A percentile compares a stretch with the other conserved stretches of the same genome.
Conservation (phyloP, 2,888 invertebrate species). For the Ormyrus pomaceus region DNA sequence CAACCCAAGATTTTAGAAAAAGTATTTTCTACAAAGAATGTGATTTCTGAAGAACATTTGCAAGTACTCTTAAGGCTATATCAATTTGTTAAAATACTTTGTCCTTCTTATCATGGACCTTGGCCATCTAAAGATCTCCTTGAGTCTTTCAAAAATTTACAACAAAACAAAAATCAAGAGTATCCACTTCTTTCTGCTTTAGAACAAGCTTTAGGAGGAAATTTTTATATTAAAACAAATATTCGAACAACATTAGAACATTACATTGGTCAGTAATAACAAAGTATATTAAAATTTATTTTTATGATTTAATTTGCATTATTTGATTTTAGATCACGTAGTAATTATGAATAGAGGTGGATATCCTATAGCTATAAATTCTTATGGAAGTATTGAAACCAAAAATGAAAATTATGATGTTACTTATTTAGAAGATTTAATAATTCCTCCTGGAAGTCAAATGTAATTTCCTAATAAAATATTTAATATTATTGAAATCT, state of each 20-base stretch:
- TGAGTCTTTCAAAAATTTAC: conserved; percentile 71
- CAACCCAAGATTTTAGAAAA: conserved; percentile 77
- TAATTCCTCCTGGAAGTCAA: conserved; percentile 66
- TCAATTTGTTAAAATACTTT: conserved; percentile 77
- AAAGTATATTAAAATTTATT: background rate
- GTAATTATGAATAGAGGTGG: conserved; percentile 78
- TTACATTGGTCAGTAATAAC: conserved; percentile 76
- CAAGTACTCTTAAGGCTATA: conserved; percentile 76
- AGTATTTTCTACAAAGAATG: conserved; percentile 75
- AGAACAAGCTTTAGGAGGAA: conserved; percentile 79
- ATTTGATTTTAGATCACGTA: conserved; percentile 76
- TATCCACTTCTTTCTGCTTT: conserved; percentile 77
- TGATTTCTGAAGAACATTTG: conserved; percentile 59
- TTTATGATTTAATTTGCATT: conserved; percentile 23
- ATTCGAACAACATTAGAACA: conserved; percentile 78
- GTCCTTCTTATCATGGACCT: conserved; percentile 74
- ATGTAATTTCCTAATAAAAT: conserved; percentile 35
- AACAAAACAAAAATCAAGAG: conserved; percentile 71
- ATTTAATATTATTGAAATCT: background rate
- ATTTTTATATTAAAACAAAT: conserved; percentile 78
- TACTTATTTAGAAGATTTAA: conserved; percentile 75
- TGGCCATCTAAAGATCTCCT: conserved; percentile 75
- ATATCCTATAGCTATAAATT: conserved; percentile 76
- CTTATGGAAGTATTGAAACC: conserved; percentile 39
- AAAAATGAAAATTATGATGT: conserved; percentile 59